Base-by-base conservation (phyloP, 2,113 vertebrate species). In the Callaeas wilsoni region DNA sequence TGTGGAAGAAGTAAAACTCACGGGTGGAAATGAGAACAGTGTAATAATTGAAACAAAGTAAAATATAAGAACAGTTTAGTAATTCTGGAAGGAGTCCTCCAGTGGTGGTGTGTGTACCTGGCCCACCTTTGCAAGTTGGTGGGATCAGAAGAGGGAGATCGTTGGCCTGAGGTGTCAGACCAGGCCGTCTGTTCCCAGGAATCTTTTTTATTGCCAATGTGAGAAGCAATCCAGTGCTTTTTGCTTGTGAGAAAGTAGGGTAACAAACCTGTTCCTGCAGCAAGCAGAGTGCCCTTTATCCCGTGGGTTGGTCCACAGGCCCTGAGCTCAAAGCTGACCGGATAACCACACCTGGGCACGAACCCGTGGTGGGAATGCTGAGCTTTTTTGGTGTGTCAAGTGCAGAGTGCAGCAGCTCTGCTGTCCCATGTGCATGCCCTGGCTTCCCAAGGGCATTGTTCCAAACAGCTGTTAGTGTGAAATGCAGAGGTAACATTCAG, bases 131-230 rank as follows among this genome's bases (percentile, higher is more conserved):
- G 30, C 12, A 15, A 17, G 33, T 1, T 42, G 44, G 5, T 14
- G 13, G 53, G 7, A 21, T 27, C 49, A 29, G 15, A 37, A 27
- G 23, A 67, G 64, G 15, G 33, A 52, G 8, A n/a, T 16, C 1
- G 2, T 3, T 13, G 49, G 26, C 30, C 17, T 29, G 49, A n/a
- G 44, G 15, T 57, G 37, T 20, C 55, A 15, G 1, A 1, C 6
- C 53, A 30, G 33, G 10, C 30, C 2, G 2, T 60, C 50, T 60
- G 35, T 20, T 37, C 41, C 41, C 14, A 33, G 37, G 35, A 83
- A 35, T 14, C 5, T 2, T 14, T 33, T 6, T 39, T 17, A 33
- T 41, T 32, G 77, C 18, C 35, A 7, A 0, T 3, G 25, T n/a
- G 41, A 50, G 55, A 41, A 50, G 50, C 26, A 64, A 27, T 55